phyloP scores from a whole-genome alignment of 2,888 invertebrate species.

The Himalopsyche anomala region DNA sequence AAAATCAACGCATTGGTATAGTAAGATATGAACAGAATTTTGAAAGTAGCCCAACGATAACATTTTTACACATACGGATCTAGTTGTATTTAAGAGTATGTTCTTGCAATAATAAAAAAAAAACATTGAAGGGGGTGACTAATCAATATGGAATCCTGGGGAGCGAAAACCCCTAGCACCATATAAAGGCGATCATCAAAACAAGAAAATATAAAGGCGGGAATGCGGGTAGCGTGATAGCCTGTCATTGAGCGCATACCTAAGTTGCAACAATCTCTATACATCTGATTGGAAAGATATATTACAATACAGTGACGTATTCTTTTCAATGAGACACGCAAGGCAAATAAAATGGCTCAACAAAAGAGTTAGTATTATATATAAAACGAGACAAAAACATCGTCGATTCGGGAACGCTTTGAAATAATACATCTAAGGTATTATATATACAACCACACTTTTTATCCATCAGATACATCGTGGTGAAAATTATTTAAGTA shows the following conservation, averaged over 20 bases:
- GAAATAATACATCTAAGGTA: too few relatives aligned
- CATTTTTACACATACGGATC: too few relatives aligned
- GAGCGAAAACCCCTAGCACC: neutral
- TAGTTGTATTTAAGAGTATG: too few relatives aligned
- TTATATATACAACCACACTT: too few relatives aligned
- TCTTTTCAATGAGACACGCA: neutral
- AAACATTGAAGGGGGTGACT: neutral
- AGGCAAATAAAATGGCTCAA: neutral
- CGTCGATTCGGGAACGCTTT: too few relatives aligned
- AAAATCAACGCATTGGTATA: too few relatives aligned
- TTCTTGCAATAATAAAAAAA: neutral
- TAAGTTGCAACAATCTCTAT: neutral
- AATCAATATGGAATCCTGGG: neutral
- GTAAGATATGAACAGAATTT: too few relatives aligned
- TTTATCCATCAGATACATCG: too few relatives aligned
- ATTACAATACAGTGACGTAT: neutral
- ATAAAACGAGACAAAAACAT: too few relatives aligned
- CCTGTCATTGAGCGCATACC: conserved; percentile 2
- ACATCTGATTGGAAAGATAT: neutral
- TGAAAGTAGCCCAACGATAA: too few relatives aligned
- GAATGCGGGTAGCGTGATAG: conserved; percentile 6
- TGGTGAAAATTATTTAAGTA: too few relatives aligned
- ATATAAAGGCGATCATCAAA: neutral
- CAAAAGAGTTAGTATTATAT: neutral
- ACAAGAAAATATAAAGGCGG: conserved; percentile 25